phyloP scores from a whole-genome alignment of 2,113 vertebrate genomes.

The Scolopax mira region DNA sequence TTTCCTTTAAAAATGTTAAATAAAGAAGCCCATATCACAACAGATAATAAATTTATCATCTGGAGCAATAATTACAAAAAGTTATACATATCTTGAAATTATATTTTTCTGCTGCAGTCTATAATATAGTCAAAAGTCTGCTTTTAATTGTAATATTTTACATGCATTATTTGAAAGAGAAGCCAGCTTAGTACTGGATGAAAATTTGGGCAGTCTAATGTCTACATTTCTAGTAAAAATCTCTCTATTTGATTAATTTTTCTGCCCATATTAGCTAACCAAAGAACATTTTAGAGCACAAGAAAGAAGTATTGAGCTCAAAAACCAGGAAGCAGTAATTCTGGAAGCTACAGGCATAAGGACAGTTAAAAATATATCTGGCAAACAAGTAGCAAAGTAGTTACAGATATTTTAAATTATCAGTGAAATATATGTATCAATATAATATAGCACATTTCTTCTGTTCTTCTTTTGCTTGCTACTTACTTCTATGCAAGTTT shows the following conservation, averaged over 20 bases:
- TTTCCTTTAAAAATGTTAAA: background rate
- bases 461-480: background rate
- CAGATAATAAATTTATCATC: background rate
- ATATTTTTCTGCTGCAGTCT: background rate
- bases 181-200: background rate
- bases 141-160: background rate
- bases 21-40: background rate
- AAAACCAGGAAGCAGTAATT: background rate
- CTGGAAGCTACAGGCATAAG: background rate
- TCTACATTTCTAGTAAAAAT: background rate
- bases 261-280: background rate
- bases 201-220: background rate
- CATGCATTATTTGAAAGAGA: background rate
- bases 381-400: background rate
- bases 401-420: background rate
- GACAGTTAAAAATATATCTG: background rate
- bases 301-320: background rate
- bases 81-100: background rate
- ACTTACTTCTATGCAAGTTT: background rate
- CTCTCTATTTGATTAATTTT: background rate
- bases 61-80: background rate
- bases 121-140: background rate
- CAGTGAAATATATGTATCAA: background rate
- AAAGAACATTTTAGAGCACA: background rate
- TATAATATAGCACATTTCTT: background rate